phyloP scores from a whole-genome alignment of 1,140 invertebrate species.

The Anastrepha obliqua region DNA sequence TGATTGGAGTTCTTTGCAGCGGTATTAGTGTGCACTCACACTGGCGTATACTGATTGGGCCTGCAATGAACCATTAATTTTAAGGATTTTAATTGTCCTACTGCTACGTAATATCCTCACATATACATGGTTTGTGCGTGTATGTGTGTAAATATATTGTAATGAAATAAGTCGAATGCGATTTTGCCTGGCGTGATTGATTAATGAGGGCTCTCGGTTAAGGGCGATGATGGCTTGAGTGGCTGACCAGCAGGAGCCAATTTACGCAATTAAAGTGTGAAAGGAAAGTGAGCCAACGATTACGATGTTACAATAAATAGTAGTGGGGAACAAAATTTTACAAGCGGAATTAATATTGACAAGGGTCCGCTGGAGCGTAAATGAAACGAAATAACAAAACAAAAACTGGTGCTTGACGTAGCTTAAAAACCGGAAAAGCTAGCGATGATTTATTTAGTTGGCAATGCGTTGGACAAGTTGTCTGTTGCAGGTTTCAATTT shows the following conservation, averaged over 20 bases:
- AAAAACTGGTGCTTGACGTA: too few species aligned
- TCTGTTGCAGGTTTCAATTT: too few species aligned
- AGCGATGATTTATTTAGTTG: too few species aligned
- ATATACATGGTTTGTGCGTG: neutral
- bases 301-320: neutral
- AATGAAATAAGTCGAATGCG: slow-evolving; percentile 12
- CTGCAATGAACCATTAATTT: slow-evolving; percentile 20
- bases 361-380: neutral
- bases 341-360: neutral
- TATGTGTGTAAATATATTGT: neutral
- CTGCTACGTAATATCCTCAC: neutral
- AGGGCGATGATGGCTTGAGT: neutral
- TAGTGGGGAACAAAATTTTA: neutral
- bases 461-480: too few species aligned
- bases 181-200: slow-evolving; percentile 37
- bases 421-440: too few species aligned
- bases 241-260: neutral
- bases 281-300: neutral
- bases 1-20: neutral
- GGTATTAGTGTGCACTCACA: neutral
- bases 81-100: slow-evolving; percentile 32
- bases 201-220: neutral
- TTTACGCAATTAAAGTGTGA: slow-evolving; percentile 23
- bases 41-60: neutral
- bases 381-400: neutral